Evolutionary conservation across 2,888 invertebrate species (phyloP), one percentile per base, ranked within the genome.

Genomic region (Epinotia nisella): DNA sequence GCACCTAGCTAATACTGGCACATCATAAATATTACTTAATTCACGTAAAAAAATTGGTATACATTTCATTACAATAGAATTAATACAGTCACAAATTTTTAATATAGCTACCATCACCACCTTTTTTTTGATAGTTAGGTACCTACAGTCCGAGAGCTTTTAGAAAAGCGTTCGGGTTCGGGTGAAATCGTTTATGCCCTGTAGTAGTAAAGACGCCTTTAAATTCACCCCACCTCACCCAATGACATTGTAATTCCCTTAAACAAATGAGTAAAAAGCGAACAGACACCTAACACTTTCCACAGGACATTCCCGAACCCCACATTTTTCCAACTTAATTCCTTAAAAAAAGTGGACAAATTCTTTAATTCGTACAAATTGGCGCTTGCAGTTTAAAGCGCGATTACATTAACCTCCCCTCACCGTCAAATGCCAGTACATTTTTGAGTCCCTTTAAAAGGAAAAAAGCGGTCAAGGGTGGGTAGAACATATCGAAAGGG

Each of bases 371-470:
- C 81, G 76, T 75, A 80, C 86, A 89, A 89, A 88, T 88, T 86
- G 86, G 81, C 78, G 77, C 80, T 82, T 82, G 83, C 82, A 83
- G 81, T 85, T 84, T 84, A 82, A 83, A 81, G 79, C 76, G 64
- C 80, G 83, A 88, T 89, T 86, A 80, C 83, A 85, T 88, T 89
- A 89, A 81, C 86, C 82, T 83, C 86, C 88, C 87, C 86, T 80
- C 74, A 65, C 76, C 77, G 79, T 74, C 67, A 72, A 75, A 77
- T 75, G 75, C 78, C 76, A 81, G 81, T 79, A 82, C 87, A 89
- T 87, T 88, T 88, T 88, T 89, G 87, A 83, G 68, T 65, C 69
- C 51, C 58, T 70, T 65, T 74, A 66, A 61, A 69, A 65, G 53
- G 59, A 59, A 68, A 64, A 65, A 68, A 56, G 51, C 19, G 49